phyloP scores from a whole-genome alignment of 1,140 invertebrate species.

The Dufourea novaeangliae region DNA sequence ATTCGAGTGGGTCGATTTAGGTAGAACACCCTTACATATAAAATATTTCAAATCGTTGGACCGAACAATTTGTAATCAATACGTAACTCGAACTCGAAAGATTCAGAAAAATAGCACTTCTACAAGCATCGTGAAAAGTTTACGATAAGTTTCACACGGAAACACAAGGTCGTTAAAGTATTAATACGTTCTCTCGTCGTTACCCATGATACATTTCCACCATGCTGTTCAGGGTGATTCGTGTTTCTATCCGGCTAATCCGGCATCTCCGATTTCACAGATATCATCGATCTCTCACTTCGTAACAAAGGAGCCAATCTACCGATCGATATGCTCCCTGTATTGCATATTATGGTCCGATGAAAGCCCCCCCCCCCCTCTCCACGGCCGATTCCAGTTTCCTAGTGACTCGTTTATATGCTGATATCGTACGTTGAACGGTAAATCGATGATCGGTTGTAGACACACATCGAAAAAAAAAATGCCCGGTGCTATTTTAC shows the following conservation, averaged over 20 bases:
- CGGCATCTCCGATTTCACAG: background rate
- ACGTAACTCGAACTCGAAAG: too few relatives aligned
- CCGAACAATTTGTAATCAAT: too few relatives aligned
- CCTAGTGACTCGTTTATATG: constrained; percentile 8
- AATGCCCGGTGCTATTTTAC: constrained; percentile 2
- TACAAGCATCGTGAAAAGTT: too few relatives aligned
- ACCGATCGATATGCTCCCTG: background rate
- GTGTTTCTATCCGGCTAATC: background rate
- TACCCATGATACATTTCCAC: background rate
- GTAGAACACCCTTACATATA: too few relatives aligned
- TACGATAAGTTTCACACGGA: too few relatives aligned
- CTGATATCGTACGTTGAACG: constrained; percentile 8
- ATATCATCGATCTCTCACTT: background rate
- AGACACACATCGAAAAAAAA: background rate
- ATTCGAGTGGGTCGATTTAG: too few relatives aligned
- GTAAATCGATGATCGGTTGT: constrained; percentile 13
- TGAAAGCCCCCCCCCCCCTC: background rate
- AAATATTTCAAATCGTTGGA: too few relatives aligned
- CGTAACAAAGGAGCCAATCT: background rate
- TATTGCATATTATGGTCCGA: constrained; percentile 8
- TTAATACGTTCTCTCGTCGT: background rate
- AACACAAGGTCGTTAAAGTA: background rate
- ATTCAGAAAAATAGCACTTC: too few relatives aligned
- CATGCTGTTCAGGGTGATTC: background rate
- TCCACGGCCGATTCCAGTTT: constrained; percentile 12